phyloP scores from a whole-genome alignment of 2,888 invertebrate species.

The Resseliella maxima region DNA sequence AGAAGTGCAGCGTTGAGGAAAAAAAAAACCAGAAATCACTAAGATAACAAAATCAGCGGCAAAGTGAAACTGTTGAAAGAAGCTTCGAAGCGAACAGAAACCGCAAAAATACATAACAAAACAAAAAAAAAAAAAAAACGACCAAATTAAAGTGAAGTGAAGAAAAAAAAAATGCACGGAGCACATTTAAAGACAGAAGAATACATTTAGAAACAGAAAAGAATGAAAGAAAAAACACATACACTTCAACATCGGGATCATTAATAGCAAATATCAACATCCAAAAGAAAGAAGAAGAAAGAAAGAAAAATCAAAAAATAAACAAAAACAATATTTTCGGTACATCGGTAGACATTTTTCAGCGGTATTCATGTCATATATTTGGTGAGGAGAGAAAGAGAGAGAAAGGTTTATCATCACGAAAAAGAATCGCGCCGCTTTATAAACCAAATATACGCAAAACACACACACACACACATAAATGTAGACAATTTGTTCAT shows the following conservation, averaged over 20 bases:
- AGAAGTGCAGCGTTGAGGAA: slow-evolving; percentile 18
- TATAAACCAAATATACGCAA: slow-evolving; percentile 12
- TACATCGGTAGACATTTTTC: slow-evolving; percentile 54
- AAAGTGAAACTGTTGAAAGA: slow-evolving; percentile 45
- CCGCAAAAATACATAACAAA: not conserved
- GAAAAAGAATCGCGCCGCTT: slow-evolving; percentile 41
- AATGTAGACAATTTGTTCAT: no score
- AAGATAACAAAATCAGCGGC: slow-evolving; percentile 53
- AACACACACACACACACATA: not conserved
- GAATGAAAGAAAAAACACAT: not conserved
- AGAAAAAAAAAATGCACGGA: not conserved
- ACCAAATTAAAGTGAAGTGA: not conserved
- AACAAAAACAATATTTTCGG: slow-evolving; percentile 37
- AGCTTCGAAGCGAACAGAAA: slow-evolving; percentile 37
- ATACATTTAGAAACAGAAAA: not conserved
- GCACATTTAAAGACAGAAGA: slow-evolving; percentile 3
- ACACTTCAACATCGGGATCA: slow-evolving; percentile 3
- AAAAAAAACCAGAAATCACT: slow-evolving; percentile 33
- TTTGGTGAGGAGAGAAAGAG: not conserved
- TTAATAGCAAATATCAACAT: slow-evolving; percentile 4
- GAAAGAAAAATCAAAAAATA: not conserved
- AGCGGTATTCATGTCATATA: slow-evolving; percentile 37
- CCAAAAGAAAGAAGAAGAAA: no score
- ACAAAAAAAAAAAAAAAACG: not conserved
- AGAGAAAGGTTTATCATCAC: not conserved